A percentile compares a stretch with the other conserved stretches of the same genome.
Evolutionary conservation across 2,888 invertebrate genomes (phyloP).

Genomic region (Chymomyza fuscimana): DNA sequence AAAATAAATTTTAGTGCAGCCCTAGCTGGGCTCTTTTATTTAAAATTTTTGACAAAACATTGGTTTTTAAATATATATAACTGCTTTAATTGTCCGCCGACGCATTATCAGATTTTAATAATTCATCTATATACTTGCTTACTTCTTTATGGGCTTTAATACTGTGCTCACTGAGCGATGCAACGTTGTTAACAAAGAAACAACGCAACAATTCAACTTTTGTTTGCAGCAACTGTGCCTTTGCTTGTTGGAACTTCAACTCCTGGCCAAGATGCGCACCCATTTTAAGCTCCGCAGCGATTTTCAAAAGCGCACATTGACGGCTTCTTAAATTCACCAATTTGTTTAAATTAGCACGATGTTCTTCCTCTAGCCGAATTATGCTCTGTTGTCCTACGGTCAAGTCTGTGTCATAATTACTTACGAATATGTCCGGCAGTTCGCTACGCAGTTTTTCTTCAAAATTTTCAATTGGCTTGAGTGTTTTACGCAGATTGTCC

Average conservation of each 20-base stretch:
- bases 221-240: conserved; percentile 66
- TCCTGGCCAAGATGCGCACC: conserved; percentile 71
- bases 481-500: conserved; percentile 44
- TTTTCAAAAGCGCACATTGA: conserved; percentile 71
- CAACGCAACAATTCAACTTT: conserved; percentile 70
- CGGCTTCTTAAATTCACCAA: conserved; percentile 56
- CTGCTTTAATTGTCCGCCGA: background rate
- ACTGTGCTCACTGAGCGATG: conserved; percentile 68
- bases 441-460: conserved; percentile 60
- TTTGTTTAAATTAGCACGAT: conserved; percentile 56
- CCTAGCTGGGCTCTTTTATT: conserved; percentile 6
- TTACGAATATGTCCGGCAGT: conserved; percentile 61
- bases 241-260: conserved; percentile 65
- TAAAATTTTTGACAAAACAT: background rate
- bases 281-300: conserved; percentile 71
- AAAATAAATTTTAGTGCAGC: background rate
- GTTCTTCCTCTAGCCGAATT: conserved; percentile 63
- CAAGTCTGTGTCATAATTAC: conserved; percentile 17
- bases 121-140: conserved; percentile 64
- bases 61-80: background rate
- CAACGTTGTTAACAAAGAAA: conserved; percentile 63
- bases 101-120: conserved; percentile 46
- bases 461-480: conserved; percentile 60
- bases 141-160: conserved; percentile 75
- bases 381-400: conserved; percentile 51